Percentiles rank a stretch among this genome's conserved stretches.
These are phyloP conservation scores for Petrophora chlorosata DNA, from an alignment of 2,888 invertebrate genomes.

Conservation along the genomic window DNA sequence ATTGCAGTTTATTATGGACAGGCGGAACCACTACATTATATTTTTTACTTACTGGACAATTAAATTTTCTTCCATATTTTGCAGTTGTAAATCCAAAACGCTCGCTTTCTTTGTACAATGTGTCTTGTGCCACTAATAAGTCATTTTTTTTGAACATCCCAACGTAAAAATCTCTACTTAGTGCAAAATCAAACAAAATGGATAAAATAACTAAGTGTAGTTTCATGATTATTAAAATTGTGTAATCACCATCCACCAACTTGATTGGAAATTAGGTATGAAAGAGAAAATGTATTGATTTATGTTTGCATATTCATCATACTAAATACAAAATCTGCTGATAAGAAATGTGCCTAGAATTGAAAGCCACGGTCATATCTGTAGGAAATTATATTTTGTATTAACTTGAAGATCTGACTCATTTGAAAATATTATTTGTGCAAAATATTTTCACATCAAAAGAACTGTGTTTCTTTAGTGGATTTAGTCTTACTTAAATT, in stretches of 20 bases:
- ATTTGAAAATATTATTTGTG: too few relatives aligned
- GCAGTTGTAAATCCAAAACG: conserved; percentile 46
- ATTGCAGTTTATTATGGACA: neutral
- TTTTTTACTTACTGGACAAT: conserved; percentile 58
- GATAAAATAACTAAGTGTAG: conserved; percentile 23
- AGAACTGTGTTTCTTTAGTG: too few relatives aligned
- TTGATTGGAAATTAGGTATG: neutral
- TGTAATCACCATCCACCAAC: neutral
- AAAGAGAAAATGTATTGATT: neutral
- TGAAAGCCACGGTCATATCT: too few relatives aligned
- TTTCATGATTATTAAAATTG: conserved; percentile 17
- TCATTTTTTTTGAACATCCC: conserved; percentile 70
- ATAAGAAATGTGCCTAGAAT: too few relatives aligned
- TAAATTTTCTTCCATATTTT: conserved; percentile 62
- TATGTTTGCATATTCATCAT: neutral
- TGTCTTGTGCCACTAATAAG: conserved; percentile 62
- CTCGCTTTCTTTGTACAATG: conserved; percentile 52
- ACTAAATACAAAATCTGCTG: neutral
- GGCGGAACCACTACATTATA: neutral
- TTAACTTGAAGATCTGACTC: too few relatives aligned
- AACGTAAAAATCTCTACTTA: conserved; percentile 59
- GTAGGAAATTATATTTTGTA: too few relatives aligned
- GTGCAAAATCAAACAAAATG: conserved; percentile 30
- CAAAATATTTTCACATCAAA: too few relatives aligned
- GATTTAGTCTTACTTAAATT: too few relatives aligned